phyloP scores from a whole-genome alignment of 2,797 vertebrate genomes.

The Threskiornis aethiopicus region DNA sequence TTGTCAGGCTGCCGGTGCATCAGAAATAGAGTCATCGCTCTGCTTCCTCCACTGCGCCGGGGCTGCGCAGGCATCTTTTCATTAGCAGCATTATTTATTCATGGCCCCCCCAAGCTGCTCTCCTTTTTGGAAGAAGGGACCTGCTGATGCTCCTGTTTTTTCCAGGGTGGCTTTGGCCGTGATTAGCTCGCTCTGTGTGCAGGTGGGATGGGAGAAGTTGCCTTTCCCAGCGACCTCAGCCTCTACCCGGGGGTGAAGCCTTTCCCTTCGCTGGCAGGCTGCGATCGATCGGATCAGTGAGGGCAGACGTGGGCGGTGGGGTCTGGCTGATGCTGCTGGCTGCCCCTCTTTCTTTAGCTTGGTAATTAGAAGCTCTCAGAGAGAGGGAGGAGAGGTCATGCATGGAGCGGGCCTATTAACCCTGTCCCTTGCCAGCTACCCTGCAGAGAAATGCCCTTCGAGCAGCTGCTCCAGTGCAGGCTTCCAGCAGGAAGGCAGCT shows the following conservation, averaged over 20 bases:
- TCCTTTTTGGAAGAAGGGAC: not conserved
- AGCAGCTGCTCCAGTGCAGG: conserved; percentile 13
- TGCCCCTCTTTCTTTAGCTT: not conserved
- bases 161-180: not conserved
- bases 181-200: fast-evolving
- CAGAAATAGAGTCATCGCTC: conserved; percentile 16
- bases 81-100: not conserved
- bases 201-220: not conserved
- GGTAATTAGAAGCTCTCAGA: conserved; percentile 28
- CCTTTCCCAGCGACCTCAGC: not conserved
- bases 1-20: conserved; percentile 51
- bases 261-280: not conserved
- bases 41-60: not conserved
- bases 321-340: not conserved
- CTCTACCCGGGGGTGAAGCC: not conserved
- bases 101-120: not conserved
- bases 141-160: not conserved
- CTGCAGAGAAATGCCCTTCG: conserved; percentile 10
- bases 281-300: not conserved
- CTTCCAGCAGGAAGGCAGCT: not conserved
- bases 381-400: conserved; percentile 32
- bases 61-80: not conserved
- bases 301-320: not conserved
- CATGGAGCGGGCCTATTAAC: conserved; percentile 35
- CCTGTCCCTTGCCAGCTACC: conserved; percentile 32